Percentiles rank a stretch among this genome's conserved stretches.
Conservation (phyloP, 2,113 vertebrate genomes). For the Austrofundulus limnaeus region DNA sequence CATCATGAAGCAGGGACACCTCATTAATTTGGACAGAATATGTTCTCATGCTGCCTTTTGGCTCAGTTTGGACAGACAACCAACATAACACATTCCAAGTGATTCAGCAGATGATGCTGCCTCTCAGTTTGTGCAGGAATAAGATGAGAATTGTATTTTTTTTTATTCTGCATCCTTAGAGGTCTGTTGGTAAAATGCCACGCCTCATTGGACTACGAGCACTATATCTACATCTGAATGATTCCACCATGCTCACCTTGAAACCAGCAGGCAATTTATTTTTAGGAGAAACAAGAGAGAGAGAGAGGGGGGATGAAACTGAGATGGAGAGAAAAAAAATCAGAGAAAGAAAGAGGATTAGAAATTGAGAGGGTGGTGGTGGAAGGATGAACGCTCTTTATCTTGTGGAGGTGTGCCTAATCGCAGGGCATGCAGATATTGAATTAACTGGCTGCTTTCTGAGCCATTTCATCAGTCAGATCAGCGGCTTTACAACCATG, state of each 20-base stretch:
- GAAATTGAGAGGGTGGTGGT: constrained; percentile 17
- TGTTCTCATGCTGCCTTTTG: constrained; percentile 39
- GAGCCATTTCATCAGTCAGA: constrained; percentile 32
- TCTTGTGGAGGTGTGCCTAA: constrained; percentile 48
- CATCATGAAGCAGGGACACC: constrained; percentile 52
- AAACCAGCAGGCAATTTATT: constrained; percentile 26
- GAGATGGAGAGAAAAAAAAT: background rate
- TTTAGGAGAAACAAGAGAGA: constrained; percentile 10
- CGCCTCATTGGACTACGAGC: constrained; percentile 36
- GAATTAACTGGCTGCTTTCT: constrained; percentile 53
- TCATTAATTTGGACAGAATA: constrained; percentile 63
- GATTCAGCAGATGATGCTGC: constrained; percentile 4
- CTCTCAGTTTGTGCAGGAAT: background rate
- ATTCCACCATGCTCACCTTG: constrained; percentile 25
- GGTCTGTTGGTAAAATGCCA: constrained; percentile 34
- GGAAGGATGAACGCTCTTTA: constrained; percentile 30
- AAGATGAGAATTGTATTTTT: constrained; percentile 4
- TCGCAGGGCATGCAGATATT: constrained; percentile 44
- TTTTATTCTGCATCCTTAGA: constrained; percentile 12
- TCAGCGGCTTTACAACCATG: constrained; percentile 37
- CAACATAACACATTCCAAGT: background rate
- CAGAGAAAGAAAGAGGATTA: constrained; percentile 14
- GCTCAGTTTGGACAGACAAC: background rate
- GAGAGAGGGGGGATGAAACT: background rate
- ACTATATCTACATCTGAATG: constrained; percentile 33